Percentiles rank a stretch among this genome's conserved stretches.
Conservation (phyloP, 2,113 vertebrate genomes). For the Chaenocephalus aceratus region DNA sequence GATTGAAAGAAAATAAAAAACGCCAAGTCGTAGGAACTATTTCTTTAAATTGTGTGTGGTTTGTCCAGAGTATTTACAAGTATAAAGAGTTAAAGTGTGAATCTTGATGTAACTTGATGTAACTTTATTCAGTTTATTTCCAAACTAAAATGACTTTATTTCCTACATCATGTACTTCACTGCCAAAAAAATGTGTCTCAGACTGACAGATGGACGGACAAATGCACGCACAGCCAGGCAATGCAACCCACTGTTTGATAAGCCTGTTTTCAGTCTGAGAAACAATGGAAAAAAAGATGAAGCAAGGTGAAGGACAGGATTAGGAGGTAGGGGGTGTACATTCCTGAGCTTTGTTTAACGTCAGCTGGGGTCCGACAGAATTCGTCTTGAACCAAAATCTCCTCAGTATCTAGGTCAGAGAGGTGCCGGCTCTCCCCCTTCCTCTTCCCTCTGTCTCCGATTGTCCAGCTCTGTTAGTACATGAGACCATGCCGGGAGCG, state of each 20-base stretch:
- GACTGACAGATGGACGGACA: slow-evolving; percentile 14
- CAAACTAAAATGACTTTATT: neutral
- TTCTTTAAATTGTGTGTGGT: neutral
- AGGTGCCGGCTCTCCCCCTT: slow-evolving; percentile 33
- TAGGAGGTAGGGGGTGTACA: slow-evolving; percentile 45
- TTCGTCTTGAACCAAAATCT: slow-evolving; percentile 73
- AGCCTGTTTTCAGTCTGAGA: slow-evolving; percentile 1
- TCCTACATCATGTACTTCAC: neutral
- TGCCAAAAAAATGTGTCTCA: neutral
- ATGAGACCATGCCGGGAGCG: slow-evolving; percentile 31
- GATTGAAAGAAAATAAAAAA: neutral
- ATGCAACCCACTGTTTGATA: slow-evolving; percentile 26
- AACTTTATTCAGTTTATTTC: neutral
- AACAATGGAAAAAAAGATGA: slow-evolving; percentile 13
- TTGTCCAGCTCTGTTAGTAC: slow-evolving; percentile 23
- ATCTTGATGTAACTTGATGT: neutral
- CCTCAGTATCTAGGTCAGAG: slow-evolving; percentile 75
- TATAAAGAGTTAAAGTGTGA: neutral
- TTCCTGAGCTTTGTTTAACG: slow-evolving; percentile 68
- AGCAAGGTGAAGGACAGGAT: slow-evolving; percentile 6
- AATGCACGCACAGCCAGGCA: slow-evolving; percentile 36
- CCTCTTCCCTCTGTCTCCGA: slow-evolving; percentile 21
- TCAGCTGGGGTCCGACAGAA: slow-evolving; percentile 61
- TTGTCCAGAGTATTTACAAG: neutral
- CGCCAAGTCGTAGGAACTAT: neutral